Evolutionary conservation across 2,797 vertebrate species (phyloP).

Genomic region (Neoniphon sammara): DNA sequence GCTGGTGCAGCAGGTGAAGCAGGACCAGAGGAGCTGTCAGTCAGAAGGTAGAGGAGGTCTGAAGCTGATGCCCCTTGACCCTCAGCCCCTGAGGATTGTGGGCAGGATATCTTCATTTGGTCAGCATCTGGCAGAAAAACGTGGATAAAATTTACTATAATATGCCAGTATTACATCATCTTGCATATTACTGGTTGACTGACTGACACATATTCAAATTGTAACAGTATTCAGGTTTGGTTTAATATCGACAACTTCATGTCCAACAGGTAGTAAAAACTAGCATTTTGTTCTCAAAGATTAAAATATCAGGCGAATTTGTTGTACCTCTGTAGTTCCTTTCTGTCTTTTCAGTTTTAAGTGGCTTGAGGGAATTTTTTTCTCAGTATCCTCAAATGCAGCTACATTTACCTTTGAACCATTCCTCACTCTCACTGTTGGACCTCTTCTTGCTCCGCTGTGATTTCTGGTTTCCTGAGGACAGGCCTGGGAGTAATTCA

Average conservation of each 20-base stretch:
- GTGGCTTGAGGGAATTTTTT: too few relatives aligned
- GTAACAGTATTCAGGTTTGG: too few relatives aligned
- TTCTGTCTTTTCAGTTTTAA: too few relatives aligned
- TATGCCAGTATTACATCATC: neutral
- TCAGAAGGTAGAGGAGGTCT: neutral
- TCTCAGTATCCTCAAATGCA: neutral
- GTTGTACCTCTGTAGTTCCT: too few relatives aligned
- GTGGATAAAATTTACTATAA: neutral
- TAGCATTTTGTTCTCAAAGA: too few relatives aligned
- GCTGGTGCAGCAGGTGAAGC: neutral
- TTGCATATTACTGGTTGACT: too few relatives aligned
- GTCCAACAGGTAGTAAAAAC: too few relatives aligned
- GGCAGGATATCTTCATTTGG: constrained; percentile 22
- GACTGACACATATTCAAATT: too few relatives aligned
- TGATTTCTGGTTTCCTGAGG: constrained; percentile 49
- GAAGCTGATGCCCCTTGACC: constrained; percentile 9
- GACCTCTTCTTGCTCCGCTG: constrained; percentile 28
- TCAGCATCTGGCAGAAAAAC: neutral
- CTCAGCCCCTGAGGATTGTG: constrained; percentile 17
- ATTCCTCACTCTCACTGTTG: constrained; percentile 74
- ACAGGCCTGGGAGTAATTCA: constrained; percentile 10
- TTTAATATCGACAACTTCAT: too few relatives aligned
- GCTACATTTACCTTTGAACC: constrained; percentile 51
- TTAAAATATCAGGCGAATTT: too few relatives aligned
- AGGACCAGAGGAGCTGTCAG: constrained; percentile 16